Conservation (phyloP, 92 coral and sea anemone species). For the Epizoanthus rinbou region DNA sequence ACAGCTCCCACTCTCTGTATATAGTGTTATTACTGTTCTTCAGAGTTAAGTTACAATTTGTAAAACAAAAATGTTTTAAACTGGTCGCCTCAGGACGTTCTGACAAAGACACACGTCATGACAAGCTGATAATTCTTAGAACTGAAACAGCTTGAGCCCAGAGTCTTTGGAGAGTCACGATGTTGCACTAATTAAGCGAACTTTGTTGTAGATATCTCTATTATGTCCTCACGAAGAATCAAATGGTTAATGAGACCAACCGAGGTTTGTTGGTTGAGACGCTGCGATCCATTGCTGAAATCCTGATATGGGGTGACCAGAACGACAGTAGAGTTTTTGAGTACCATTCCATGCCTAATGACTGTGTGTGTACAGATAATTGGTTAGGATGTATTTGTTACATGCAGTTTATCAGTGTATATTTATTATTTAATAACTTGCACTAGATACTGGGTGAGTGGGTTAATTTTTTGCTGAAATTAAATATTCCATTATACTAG, state of each 20-base stretch:
- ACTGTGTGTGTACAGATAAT: background rate
- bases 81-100: no score
- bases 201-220: constrained; percentile 83
- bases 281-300: constrained; percentile 98
- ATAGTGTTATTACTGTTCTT: background rate
- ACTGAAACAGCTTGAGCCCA: background rate
- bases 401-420: background rate
- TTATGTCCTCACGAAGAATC: constrained; percentile 91
- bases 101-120: constrained; percentile 15
- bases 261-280: constrained; percentile 94
- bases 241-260: constrained; percentile 90
- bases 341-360: constrained; percentile 55
- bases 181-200: background rate
- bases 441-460: no score
- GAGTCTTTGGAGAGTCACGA: no score
- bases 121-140: background rate
- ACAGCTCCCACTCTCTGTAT: background rate
- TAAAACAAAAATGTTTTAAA: background rate
- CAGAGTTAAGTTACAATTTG: background rate
- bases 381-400: background rate
- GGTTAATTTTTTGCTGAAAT: no score
- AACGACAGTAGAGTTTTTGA: constrained; percentile 99
- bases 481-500: no score
- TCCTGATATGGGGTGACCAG: constrained; percentile 99
- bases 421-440: background rate